Conservation (phyloP, 2,888 invertebrate species). For the Cremastinae sp. region DNA sequence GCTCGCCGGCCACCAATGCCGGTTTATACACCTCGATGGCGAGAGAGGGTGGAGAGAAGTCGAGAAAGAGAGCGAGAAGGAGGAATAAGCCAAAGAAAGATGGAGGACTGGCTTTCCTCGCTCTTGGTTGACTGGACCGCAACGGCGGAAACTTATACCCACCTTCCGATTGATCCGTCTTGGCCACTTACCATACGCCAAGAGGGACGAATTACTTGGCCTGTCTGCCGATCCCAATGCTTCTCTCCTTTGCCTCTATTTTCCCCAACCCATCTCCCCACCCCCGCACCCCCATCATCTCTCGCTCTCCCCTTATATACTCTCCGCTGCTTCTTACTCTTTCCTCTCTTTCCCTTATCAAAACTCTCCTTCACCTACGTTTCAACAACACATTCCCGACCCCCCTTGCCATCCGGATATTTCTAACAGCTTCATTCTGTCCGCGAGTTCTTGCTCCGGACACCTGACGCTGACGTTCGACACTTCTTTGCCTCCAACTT, state of each 20-base stretch:
- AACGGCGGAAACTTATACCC: constrained; percentile 79
- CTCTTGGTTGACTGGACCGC: constrained; percentile 68
- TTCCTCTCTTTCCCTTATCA: constrained; percentile 28
- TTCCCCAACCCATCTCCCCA: constrained; percentile 22
- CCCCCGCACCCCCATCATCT: not conserved
- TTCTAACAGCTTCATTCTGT: constrained; percentile 40
- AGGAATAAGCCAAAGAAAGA: too few relatives aligned
- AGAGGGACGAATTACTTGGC: constrained; percentile 76
- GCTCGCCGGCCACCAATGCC: constrained; percentile 67
- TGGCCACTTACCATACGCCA: constrained; percentile 78
- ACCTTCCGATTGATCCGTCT: constrained; percentile 79
- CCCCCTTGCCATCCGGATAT: constrained; percentile 6
- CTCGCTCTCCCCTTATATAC: constrained; percentile 26
- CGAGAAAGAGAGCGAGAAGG: not conserved
- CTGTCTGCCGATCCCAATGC: constrained; percentile 64
- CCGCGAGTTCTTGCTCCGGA: constrained; percentile 28
- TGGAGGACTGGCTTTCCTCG: constrained; percentile 30
- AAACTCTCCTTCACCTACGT: constrained; percentile 17
- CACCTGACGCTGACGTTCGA: constrained; percentile 20
- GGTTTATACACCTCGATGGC: constrained; percentile 49
- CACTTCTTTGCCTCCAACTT: constrained; percentile 17
- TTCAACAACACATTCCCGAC: constrained; percentile 28
- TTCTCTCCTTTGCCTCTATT: constrained; percentile 48
- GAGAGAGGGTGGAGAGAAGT: not conserved
- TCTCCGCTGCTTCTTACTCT: not conserved